Conservation (phyloP, 30 jellyfish, hydroid and myxozoan genomes). For the Hydractinia symbiolongicarpus region DNA sequence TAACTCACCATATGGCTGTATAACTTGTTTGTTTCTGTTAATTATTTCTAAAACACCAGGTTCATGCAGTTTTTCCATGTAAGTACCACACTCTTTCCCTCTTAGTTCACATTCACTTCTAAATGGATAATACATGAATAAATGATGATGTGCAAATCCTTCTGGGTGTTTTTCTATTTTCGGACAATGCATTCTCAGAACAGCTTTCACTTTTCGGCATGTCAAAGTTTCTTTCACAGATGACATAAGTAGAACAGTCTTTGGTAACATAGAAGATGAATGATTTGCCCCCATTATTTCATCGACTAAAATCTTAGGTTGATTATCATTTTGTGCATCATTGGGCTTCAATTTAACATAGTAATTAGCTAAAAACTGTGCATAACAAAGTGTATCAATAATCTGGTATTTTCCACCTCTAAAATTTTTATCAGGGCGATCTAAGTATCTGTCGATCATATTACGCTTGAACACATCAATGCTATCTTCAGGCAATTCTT, state of each 20-base stretch:
- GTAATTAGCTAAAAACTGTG: constrained; percentile 13
- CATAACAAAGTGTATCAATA: constrained; percentile 23
- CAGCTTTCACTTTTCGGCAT: constrained; percentile 5
- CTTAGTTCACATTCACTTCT: constrained; percentile 11
- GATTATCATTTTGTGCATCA: background rate
- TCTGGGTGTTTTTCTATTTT: background rate
- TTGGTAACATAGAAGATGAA: background rate
- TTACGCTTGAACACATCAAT: background rate
- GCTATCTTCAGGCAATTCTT: constrained; percentile 24
- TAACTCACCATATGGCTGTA: background rate
- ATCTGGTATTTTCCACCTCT: constrained; percentile 19
- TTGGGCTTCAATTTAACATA: background rate
- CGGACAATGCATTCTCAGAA: constrained; percentile 6
- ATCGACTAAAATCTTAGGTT: background rate
- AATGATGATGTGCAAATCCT: constrained; percentile 14
- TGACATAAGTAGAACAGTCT: background rate
- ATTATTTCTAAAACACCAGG: constrained; percentile 14
- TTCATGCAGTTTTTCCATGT: constrained; percentile 3
- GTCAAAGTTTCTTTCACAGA: constrained; percentile 5
- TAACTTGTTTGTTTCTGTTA: constrained; percentile 2
- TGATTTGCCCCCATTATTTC: background rate
- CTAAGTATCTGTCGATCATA: constrained; percentile 25
- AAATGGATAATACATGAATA: constrained; percentile 13
- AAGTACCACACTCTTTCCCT: background rate
- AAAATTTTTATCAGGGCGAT: constrained; percentile 15